Conservation (phyloP, 2,113 vertebrate genomes). For the Henicopernis longicauda region DNA sequence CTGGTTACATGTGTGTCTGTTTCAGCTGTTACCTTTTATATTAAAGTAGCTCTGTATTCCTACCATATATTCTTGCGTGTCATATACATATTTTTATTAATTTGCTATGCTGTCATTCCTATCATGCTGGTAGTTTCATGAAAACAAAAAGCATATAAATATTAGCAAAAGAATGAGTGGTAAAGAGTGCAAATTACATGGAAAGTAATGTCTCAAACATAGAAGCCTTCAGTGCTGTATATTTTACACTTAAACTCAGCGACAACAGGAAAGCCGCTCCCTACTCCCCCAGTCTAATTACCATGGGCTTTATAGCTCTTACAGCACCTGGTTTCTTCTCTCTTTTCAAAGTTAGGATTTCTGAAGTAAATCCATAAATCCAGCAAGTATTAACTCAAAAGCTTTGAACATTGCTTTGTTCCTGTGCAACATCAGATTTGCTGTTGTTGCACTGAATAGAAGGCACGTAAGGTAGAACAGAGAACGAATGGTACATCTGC, state of each 20-base stretch:
- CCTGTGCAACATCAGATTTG: neutral
- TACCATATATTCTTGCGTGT: neutral
- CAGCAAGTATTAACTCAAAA: neutral
- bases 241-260: neutral
- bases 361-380: slow-evolving; percentile 1
- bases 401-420: neutral
- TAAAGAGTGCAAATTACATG: neutral
- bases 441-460: neutral
- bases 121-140: neutral
- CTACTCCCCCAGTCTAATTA: neutral
- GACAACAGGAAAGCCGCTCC: neutral
- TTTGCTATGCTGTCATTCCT: neutral
- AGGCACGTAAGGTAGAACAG: neutral
- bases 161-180: neutral
- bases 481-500: neutral
- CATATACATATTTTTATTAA: neutral
- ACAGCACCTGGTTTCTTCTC: neutral
- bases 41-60: neutral
- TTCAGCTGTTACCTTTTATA: neutral
- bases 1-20: neutral
- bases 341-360: neutral
- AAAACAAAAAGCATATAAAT: neutral
- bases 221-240: neutral
- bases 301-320: neutral
- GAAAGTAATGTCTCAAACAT: neutral